Conservation (phyloP, 1,140 invertebrate genomes). For the Geopemphigus sp. region DNA sequence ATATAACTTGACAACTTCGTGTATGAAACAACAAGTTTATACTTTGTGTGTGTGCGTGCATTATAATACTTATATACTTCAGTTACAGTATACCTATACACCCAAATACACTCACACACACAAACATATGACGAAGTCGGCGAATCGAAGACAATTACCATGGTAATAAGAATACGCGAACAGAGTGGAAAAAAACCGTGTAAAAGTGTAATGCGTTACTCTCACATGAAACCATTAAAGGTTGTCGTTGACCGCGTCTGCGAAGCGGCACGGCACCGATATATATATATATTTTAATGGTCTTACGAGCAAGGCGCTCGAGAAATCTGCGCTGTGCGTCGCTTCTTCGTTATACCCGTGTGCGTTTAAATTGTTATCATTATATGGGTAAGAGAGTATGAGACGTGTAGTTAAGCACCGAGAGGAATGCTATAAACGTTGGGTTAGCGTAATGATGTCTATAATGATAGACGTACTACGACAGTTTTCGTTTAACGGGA, state of each 20-base stretch:
- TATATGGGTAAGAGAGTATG: too few species aligned
- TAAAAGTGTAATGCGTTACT: conserved; percentile 40
- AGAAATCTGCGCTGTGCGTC: neutral
- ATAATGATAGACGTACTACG: too few species aligned
- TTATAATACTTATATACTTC: too few species aligned
- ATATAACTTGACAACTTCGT: neutral
- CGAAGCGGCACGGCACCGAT: neutral
- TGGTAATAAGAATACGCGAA: neutral
- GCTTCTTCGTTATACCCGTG: neutral
- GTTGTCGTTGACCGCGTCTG: conserved; percentile 13
- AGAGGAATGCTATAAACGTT: neutral
- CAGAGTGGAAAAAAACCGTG: conserved; percentile 36
- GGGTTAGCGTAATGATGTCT: too few species aligned
- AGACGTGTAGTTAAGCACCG: neutral
- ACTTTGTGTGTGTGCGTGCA: too few species aligned
- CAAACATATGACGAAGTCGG: neutral
- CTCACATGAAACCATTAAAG: conserved; percentile 12
- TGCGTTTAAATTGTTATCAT: neutral
- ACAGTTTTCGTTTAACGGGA: too few species aligned
- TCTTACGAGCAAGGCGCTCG: neutral
- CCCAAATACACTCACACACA: too few species aligned
- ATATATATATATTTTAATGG: neutral
- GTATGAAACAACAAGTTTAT: neutral
- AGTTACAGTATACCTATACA: neutral
- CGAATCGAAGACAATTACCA: conserved; percentile 23